Conservation (phyloP, 2,797 vertebrate genomes). For the Phalloptychus januarius region DNA sequence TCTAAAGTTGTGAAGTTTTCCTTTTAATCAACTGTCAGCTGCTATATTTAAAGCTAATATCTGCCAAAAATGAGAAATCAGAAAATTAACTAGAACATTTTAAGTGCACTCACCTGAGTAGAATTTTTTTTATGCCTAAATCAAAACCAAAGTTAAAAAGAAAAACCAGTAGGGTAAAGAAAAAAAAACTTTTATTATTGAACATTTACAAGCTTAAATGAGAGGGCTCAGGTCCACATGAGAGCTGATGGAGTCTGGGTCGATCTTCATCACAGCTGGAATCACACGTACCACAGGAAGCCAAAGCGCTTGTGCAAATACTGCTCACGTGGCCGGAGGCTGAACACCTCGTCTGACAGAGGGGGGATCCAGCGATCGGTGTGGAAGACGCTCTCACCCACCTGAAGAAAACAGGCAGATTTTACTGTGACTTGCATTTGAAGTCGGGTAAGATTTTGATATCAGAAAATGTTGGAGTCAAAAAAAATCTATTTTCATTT, state of each 20-base stretch:
- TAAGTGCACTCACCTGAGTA: neutral
- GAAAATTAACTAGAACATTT: too few relatives aligned
- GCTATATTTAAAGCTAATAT: neutral
- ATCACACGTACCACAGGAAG: constrained; percentile 81
- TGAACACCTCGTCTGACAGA: constrained; percentile 81
- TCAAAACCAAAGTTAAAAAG: neutral
- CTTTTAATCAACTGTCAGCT: too few relatives aligned
- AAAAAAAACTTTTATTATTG: constrained; percentile 79
- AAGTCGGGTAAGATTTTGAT: neutral
- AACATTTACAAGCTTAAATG: constrained; percentile 78
- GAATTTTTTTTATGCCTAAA: neutral
- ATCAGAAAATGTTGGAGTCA: neutral
- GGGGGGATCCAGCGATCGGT: constrained; percentile 90
- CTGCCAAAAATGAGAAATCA: too few relatives aligned
- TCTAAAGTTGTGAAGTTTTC: too few relatives aligned
- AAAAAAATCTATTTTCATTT: neutral
- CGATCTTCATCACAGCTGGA: fast-evolving
- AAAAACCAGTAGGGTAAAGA: constrained; percentile 54
- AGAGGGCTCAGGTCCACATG: constrained; percentile 23
- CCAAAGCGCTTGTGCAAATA: constrained; percentile 75
- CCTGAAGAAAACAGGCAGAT: constrained; percentile 66
- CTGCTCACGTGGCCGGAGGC: constrained; percentile 80
- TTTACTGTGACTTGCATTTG: neutral
- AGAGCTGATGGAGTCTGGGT: constrained; percentile 2
- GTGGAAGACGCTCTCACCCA: constrained; percentile 87